Percentiles rank a stretch among this genome's conserved stretches.
These are phyloP conservation scores for Dendrolimus houi DNA, from an alignment of 2,888 invertebrate species.

Conservation along the genomic window DNA sequence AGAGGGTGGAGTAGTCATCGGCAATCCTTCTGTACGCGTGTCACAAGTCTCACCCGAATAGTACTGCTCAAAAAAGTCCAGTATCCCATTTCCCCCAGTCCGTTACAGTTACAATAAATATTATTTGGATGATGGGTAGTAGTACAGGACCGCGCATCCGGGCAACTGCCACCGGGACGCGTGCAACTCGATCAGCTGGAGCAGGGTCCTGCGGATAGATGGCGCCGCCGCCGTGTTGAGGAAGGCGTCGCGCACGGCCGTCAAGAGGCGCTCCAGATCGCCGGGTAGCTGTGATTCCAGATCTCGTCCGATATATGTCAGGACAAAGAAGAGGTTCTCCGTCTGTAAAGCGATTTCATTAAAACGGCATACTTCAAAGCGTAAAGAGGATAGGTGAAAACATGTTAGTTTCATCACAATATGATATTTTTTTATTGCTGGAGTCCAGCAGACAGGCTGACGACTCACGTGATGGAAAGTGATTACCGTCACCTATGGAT, in stretches of 20 bases:
- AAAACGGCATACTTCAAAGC: no score
- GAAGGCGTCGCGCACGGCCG: slow-evolving; percentile 90
- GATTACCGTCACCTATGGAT: no score
- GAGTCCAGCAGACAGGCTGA: no score
- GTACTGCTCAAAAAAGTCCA: background rate
- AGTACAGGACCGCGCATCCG: slow-evolving; percentile 92
- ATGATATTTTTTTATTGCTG: no score
- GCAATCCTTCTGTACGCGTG: no score
- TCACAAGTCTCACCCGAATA: no score
- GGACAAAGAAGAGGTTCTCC: slow-evolving; percentile 91
- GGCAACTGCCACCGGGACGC: slow-evolving; percentile 94
- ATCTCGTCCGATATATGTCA: slow-evolving; percentile 92
- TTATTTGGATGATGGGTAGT: slow-evolving; percentile 82
- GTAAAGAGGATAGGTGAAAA: no score
- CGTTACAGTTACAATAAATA: background rate
- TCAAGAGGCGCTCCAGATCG: slow-evolving; percentile 86
- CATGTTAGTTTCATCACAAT: no score
- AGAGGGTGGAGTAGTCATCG: no score
- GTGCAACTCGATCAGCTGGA: slow-evolving; percentile 93
- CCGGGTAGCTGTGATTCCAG: slow-evolving; percentile 88
- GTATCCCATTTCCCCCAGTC: background rate
- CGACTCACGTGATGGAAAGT: no score
- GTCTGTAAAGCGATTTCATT: slow-evolving; percentile 67
- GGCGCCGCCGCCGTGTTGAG: slow-evolving; percentile 84
- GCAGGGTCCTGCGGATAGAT: slow-evolving; percentile 86